Conservation (phyloP, 2,113 vertebrate species). For the Parotia lawesii region DNA sequence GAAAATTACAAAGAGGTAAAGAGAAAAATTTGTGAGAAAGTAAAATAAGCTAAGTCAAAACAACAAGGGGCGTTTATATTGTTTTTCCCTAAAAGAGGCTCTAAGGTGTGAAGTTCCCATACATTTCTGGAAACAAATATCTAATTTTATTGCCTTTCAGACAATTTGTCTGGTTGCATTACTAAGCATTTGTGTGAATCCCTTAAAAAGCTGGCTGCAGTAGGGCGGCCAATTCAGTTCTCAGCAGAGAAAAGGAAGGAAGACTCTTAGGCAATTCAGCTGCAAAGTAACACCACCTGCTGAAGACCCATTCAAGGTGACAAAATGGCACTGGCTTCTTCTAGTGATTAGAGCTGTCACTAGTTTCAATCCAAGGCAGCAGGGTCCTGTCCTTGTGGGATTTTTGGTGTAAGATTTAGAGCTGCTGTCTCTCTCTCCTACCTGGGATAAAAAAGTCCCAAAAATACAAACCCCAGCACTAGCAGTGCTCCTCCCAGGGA, state of each 20-base stretch:
- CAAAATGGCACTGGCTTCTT: neutral
- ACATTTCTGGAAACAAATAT: neutral
- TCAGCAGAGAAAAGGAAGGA: neutral
- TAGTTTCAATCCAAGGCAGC: neutral
- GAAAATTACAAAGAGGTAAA: neutral
- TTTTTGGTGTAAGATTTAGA: neutral
- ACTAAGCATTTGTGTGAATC: neutral
- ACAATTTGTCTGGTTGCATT: neutral
- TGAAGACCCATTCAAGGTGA: neutral
- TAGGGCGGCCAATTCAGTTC: neutral
- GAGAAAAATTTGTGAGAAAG: neutral
- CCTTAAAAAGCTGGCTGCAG: neutral
- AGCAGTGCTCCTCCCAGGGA: neutral
- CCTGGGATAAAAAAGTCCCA: neutral
- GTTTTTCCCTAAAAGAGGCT: neutral
- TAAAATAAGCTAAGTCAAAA: neutral
- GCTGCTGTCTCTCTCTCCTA: neutral
- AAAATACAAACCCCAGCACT: neutral
- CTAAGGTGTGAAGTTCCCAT: neutral
- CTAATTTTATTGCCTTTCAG: neutral
- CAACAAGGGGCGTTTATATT: too few species aligned
- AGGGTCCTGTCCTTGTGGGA: neutral
- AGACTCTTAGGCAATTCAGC: neutral
- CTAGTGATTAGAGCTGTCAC: neutral
- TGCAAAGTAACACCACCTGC: neutral